A percentile compares a stretch with the other conserved stretches of the same genome.
Conservation (phyloP, 2,888 invertebrate species). For the Diadegma fenestrale region DNA sequence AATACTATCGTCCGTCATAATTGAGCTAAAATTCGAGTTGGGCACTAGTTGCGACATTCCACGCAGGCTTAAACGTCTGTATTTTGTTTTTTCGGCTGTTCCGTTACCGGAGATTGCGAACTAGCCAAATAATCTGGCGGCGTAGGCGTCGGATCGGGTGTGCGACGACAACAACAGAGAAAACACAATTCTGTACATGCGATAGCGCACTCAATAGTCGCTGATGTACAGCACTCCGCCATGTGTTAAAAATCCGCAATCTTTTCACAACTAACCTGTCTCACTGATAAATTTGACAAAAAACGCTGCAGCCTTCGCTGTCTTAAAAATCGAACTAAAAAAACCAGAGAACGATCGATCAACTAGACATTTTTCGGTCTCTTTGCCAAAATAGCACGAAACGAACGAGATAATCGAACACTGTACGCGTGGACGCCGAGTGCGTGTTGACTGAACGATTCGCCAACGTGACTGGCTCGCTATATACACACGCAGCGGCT, state of each 20-base stretch:
- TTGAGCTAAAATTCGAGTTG: constrained; percentile 78
- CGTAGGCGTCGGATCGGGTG: too few species aligned
- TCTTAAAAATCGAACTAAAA: neutral
- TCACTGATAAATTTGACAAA: neutral
- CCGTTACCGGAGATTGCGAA: neutral
- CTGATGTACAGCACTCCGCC: neutral
- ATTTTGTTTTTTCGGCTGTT: neutral
- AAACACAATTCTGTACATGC: neutral
- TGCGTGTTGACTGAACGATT: constrained; percentile 78
- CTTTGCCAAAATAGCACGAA: constrained; percentile 9
- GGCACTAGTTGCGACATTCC: constrained; percentile 82
- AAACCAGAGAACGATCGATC: neutral
- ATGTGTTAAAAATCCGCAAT: neutral
- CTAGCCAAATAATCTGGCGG: too few species aligned
- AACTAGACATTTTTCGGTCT: neutral
- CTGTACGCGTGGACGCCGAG: constrained; percentile 50
- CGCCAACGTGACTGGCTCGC: constrained; percentile 80
- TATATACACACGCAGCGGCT: constrained; percentile 75
- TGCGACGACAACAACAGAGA: neutral
- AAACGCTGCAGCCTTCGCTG: neutral
- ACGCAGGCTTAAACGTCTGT: neutral
- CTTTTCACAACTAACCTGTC: neutral
- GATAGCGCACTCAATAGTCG: neutral
- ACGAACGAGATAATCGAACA: neutral
- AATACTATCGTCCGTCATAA: constrained; percentile 78